Evolutionary conservation across 1,140 invertebrate genomes (phyloP), one percentile per base, ranked within the genome.

Genomic region (Papilio machaon): DNA sequence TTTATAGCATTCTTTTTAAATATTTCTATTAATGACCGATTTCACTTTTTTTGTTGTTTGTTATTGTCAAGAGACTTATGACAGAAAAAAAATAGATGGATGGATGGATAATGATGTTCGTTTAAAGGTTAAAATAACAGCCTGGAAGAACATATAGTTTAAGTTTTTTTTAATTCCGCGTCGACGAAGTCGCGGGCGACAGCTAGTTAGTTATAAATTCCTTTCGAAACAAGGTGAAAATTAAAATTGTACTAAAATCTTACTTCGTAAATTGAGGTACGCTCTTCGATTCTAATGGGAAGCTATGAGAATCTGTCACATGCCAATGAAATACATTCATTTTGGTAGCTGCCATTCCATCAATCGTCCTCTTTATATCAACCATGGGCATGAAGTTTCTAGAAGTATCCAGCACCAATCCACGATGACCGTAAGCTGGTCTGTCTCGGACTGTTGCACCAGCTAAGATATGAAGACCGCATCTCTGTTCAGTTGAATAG

Each of bases 291-390:
- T 97, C 96, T 82, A 98, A 95, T 0, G 98, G 97, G 90, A 98
- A 98, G 88, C 97, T 98, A 82, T 98, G 98, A 0, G 97, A 96
- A 88, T 98, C 98, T 1, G 97, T 97, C 2, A 97, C 96, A 86
- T 98, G 97, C 97, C 97, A 98, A 88, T 98, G 98, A 49, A 98
- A 96, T 0, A 97, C 97, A 86, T 98, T 98, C 82, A 98, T 91
- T 91, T 98, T 98, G 30, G 96, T 97, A 0, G 97, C 95, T 0
- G 97, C 96, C 97, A 98, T 98, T 5, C 96, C 97, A 85, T 98
- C 97, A 1, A 98, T 93, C 3, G 97, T 97, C 70, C 95, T 96
- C 83, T 96, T 96, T 8, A 98, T 95, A 78, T 95, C 94, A 0
- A 95, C 90, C 70, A 98, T 86, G 0, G 96, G 95, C 73, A 98